Percentiles rank a stretch among this genome's conserved stretches.
phyloP scores from a whole-genome alignment of 2,113 vertebrate genomes.

The Poicephalus gulielmi region DNA sequence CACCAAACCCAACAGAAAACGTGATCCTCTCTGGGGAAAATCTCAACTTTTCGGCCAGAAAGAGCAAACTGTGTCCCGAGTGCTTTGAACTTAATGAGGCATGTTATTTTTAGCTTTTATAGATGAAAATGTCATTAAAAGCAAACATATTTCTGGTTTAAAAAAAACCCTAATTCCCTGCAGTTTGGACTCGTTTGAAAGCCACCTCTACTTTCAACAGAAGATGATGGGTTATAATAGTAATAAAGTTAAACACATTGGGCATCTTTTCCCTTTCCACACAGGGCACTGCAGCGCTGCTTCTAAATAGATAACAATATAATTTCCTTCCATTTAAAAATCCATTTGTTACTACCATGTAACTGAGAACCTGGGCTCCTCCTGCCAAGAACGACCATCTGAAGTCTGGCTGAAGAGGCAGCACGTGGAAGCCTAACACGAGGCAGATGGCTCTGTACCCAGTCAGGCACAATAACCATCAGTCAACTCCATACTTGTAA shows the following conservation, averaged over 20 bases:
- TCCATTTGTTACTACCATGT: background rate
- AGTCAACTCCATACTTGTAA: background rate
- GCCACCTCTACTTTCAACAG: background rate
- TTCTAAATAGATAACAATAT: background rate
- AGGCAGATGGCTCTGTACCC: background rate
- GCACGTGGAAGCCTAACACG: background rate
- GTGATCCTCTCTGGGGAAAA: background rate
- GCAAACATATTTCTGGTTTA: background rate
- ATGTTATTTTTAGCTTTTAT: constrained; percentile 57
- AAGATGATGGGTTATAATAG: background rate
- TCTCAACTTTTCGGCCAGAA: background rate
- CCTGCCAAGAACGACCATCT: background rate
- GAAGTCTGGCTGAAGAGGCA: background rate
- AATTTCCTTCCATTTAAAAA: background rate
- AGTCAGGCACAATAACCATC: background rate
- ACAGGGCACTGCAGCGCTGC: background rate
- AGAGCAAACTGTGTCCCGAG: background rate
- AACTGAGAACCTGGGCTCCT: background rate
- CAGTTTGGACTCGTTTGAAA: background rate
- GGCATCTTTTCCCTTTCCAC: background rate
- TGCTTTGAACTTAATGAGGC: constrained; percentile 29
- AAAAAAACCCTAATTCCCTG: background rate
- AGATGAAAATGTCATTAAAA: constrained; percentile 51
- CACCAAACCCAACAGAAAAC: background rate
- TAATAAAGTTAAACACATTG: background rate